These are phyloP conservation scores for Chloromyia formosa DNA, from an alignment of 2,888 invertebrate species.

Conservation along the genomic window DNA sequence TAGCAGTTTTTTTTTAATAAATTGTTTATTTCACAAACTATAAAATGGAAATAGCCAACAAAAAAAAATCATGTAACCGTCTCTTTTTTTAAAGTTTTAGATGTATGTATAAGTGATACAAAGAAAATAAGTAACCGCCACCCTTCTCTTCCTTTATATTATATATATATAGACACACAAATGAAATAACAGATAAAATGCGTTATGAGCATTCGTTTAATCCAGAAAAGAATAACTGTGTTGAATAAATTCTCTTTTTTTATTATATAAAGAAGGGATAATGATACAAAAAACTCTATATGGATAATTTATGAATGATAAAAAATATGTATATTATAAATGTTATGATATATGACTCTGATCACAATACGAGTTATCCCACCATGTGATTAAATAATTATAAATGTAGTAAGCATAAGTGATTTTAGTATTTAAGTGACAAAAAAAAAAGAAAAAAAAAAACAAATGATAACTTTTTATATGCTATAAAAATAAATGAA, in stretches of 20 bases:
- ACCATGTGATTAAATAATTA: conserved; percentile 57
- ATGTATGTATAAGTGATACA: background rate
- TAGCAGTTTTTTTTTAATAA: too few species aligned
- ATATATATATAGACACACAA: background rate
- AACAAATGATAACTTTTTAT: conserved; percentile 25
- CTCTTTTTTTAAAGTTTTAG: background rate
- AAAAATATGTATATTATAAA: conserved; percentile 19
- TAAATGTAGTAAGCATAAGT: conserved; percentile 36
- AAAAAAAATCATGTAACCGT: background rate
- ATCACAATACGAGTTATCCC: conserved; percentile 58
- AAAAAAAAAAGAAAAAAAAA: conserved; percentile 37
- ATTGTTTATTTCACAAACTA: background rate
- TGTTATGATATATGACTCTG: conserved; percentile 52
- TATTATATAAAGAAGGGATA: conserved; percentile 4
- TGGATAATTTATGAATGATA: conserved; percentile 7
- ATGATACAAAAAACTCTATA: conserved; percentile 7
- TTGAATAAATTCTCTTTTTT: conserved; percentile 5
- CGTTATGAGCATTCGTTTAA: background rate
- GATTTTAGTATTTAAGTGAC: conserved; percentile 40
- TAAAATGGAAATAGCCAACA: background rate
- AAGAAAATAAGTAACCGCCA: background rate
- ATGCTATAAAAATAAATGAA: conserved; percentile 36
- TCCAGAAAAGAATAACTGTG: background rate
- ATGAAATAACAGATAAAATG: background rate
- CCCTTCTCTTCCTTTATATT: conserved; percentile 2